Conservation (phyloP, 2,797 vertebrate species). For the Pachyuromys duprasi region DNA sequence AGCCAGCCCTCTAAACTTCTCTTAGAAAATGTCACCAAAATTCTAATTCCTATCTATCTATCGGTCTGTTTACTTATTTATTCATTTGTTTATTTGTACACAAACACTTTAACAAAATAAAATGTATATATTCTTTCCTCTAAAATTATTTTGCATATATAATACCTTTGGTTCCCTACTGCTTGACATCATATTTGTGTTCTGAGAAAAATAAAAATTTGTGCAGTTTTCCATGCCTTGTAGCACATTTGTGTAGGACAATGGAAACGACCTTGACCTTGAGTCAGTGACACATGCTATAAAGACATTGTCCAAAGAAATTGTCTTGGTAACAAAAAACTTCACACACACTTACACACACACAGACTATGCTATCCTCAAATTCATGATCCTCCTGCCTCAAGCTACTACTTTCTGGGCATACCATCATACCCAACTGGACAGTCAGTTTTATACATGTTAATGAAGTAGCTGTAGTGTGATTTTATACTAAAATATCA, state of each 20-base stretch:
- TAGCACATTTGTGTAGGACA: conserved; percentile 88
- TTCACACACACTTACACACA: background rate
- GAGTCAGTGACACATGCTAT: conserved; percentile 71
- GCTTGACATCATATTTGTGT: conserved; percentile 65
- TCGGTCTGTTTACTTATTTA: background rate
- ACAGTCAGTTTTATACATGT: conserved; percentile 75
- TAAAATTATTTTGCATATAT: conserved; percentile 69
- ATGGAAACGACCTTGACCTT: conserved; percentile 86
- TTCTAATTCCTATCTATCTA: conserved; percentile 55
- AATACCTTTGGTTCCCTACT: conserved; percentile 69
- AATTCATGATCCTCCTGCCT: background rate
- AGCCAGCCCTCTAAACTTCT: conserved; percentile 81
- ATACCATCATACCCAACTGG: background rate
- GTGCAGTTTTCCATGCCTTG: conserved; percentile 78
- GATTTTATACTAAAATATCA: conserved; percentile 74
- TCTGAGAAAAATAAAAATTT: conserved; percentile 38
- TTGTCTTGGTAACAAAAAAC: conserved; percentile 18
- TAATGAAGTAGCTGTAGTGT: conserved; percentile 66
- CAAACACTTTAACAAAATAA: background rate
- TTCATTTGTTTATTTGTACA: background rate
- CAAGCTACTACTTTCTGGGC: background rate
- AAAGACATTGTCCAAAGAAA: conserved; percentile 68
- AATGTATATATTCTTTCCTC: conserved; percentile 61
- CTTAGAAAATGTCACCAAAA: conserved; percentile 83
- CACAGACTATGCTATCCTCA: background rate